phyloP scores from a whole-genome alignment of 2,113 vertebrate species.

The Notechis scutatus region DNA sequence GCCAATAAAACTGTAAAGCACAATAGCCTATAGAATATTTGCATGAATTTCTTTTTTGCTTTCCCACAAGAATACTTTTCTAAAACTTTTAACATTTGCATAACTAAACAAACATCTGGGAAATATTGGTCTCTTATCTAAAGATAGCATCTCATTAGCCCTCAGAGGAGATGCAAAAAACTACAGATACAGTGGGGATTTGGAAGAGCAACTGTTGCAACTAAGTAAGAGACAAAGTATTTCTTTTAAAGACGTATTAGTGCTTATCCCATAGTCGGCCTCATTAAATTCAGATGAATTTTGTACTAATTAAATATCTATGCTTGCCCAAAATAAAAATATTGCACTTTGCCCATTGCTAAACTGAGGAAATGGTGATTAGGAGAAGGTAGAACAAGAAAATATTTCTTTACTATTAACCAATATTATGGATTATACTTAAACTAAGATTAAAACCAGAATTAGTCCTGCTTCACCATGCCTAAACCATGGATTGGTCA shows the following conservation, averaged over 20 bases:
- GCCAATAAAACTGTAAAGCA: not conserved
- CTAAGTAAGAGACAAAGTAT: not conserved
- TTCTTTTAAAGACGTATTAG: not conserved
- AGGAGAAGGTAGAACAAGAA: not conserved
- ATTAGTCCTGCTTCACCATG: not conserved
- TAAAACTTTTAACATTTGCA: conserved; percentile 22
- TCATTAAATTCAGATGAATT: not conserved
- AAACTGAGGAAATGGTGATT: not conserved
- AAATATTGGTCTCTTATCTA: conserved; percentile 22
- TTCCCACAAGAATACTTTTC: not conserved
- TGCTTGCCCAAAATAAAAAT: not conserved
- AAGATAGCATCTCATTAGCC: not conserved
- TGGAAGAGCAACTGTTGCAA: not conserved
- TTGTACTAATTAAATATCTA: not conserved
- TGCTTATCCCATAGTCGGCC: not conserved
- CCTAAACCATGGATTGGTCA: not conserved
- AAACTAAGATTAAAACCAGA: not conserved
- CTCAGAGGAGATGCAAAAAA: conserved; percentile 2
- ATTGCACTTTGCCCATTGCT: not conserved
- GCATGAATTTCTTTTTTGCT: not conserved
- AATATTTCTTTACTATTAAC: not conserved
- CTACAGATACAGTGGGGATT: not conserved
- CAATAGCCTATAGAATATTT: not conserved
- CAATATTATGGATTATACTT: not conserved
- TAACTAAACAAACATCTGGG: conserved; percentile 10